phyloP scores from a whole-genome alignment of 2,797 vertebrate genomes.

The Philypnodon macrostomus region DNA sequence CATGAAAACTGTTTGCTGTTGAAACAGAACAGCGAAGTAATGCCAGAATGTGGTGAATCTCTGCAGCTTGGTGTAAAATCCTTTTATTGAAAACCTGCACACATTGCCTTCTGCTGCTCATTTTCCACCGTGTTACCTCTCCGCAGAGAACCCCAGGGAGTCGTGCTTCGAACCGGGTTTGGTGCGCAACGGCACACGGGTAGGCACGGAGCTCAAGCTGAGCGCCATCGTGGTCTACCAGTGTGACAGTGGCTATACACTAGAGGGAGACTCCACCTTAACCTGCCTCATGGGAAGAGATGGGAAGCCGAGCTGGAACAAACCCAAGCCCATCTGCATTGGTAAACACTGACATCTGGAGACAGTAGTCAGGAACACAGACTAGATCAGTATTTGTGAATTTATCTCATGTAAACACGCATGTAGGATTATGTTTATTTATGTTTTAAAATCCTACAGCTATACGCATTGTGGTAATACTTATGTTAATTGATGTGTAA shows the following conservation, averaged over 20 bases:
- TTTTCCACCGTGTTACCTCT: slow-evolving; percentile 58
- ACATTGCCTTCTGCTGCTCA: slow-evolving; percentile 38
- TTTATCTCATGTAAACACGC: slow-evolving; percentile 44
- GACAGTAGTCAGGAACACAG: slow-evolving; percentile 42
- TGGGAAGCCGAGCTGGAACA: slow-evolving; percentile 93
- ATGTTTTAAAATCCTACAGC: slow-evolving; percentile 27
- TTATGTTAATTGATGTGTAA: slow-evolving; percentile 20
- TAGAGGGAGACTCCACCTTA: slow-evolving; percentile 87
- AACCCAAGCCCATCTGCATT: slow-evolving; percentile 89
- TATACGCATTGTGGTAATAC: slow-evolving; percentile 31
- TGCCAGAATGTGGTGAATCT: not conserved
- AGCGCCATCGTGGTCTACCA: slow-evolving; percentile 91
- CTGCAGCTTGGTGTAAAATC: slow-evolving; percentile 36
- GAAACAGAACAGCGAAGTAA: not conserved
- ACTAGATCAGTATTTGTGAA: slow-evolving; percentile 31
- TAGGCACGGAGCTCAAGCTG: slow-evolving; percentile 89
- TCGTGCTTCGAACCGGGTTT: slow-evolving; percentile 95
- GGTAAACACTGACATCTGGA: slow-evolving; percentile 80
- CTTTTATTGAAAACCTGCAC: slow-evolving; percentile 31
- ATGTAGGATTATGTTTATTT: slow-evolving; percentile 12
- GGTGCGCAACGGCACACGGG: slow-evolving; percentile 88
- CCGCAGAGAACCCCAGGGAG: slow-evolving; percentile 92
- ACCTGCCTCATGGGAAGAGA: slow-evolving; percentile 92
- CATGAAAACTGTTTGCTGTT: too few relatives aligned
- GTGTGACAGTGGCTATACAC: slow-evolving; percentile 91